Percentiles rank a stretch among this genome's conserved stretches.
These are phyloP conservation scores for Adineta ricciae DNA, from an alignment of 2,888 invertebrate genomes.

Conservation along the genomic window DNA sequence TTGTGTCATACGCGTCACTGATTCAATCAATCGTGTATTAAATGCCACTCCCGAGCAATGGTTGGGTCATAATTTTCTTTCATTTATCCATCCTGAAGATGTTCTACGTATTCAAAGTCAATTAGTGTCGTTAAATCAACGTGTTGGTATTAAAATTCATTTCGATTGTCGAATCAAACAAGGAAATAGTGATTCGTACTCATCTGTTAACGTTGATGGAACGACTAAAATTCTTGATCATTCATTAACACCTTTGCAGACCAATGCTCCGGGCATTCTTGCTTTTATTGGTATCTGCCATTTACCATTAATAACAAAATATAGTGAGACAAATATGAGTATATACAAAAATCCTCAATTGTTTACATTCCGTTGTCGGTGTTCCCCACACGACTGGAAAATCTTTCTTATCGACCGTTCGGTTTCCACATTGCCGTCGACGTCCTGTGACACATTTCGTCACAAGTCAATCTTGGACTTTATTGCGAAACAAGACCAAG, in stretches of 20 bases:
- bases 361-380: neutral
- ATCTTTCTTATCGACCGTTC: constrained; percentile 12
- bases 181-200: neutral
- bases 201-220: neutral
- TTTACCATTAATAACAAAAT: neutral
- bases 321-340: neutral
- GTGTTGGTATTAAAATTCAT: neutral
- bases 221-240: neutral
- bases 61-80: neutral
- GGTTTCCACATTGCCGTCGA: neutral
- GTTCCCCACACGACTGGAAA: constrained; percentile 14
- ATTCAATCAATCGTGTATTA: neutral
- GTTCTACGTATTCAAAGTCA: neutral
- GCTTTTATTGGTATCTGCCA: neutral
- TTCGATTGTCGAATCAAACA: neutral
- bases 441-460: neutral
- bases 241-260: neutral
- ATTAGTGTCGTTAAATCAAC: neutral
- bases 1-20: neutral
- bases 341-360: neutral
- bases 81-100: neutral
- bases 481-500: neutral
- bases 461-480: neutral
- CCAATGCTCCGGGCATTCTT: neutral
- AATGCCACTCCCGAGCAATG: neutral